phyloP scores from a whole-genome alignment of 64 coral and sea anemone genomes.

The Pocillopora damicornis region DNA sequence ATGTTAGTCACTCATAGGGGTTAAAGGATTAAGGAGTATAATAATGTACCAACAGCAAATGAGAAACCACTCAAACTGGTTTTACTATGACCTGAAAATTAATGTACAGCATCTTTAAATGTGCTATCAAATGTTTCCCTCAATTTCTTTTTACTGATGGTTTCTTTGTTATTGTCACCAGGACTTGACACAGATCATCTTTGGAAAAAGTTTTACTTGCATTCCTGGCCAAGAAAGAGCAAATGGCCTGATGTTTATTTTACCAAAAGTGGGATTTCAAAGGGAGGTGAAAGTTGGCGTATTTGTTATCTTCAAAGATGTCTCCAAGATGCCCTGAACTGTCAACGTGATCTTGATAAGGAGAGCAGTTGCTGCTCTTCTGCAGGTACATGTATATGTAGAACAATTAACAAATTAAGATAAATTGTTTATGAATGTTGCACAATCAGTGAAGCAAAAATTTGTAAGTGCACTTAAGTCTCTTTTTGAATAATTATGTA shows the following conservation, averaged over 20 bases:
- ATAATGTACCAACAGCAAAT: too few species aligned
- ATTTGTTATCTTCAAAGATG: slow-evolving; percentile 43
- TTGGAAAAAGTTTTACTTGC: slow-evolving; percentile 39
- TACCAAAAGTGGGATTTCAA: slow-evolving; percentile 20
- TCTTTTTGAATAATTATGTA: too few species aligned
- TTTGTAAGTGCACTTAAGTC: too few species aligned
- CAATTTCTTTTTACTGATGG: not conserved
- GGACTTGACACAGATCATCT: slow-evolving; percentile 51
- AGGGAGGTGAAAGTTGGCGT: slow-evolving; percentile 23
- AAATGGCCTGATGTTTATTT: slow-evolving; percentile 60
- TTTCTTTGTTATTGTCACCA: not conserved
- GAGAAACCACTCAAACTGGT: too few species aligned
- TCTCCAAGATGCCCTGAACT: slow-evolving; percentile 54
- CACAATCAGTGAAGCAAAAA: too few species aligned
- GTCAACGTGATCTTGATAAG: not conserved
- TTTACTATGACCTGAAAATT: too few species aligned
- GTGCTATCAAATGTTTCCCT: too few species aligned
- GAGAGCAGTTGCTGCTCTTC: not conserved
- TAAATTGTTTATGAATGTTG: not conserved
- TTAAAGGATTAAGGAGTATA: too few species aligned
- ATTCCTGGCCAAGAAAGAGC: slow-evolving; percentile 38
- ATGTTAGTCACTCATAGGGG: too few species aligned
- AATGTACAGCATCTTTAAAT: too few species aligned
- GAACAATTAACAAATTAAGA: not conserved
- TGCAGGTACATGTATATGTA: not conserved